A percentile compares a stretch with the other conserved stretches of the same genome.
phyloP scores from a whole-genome alignment of 2,113 vertebrate species.

The Lota lota region DNA sequence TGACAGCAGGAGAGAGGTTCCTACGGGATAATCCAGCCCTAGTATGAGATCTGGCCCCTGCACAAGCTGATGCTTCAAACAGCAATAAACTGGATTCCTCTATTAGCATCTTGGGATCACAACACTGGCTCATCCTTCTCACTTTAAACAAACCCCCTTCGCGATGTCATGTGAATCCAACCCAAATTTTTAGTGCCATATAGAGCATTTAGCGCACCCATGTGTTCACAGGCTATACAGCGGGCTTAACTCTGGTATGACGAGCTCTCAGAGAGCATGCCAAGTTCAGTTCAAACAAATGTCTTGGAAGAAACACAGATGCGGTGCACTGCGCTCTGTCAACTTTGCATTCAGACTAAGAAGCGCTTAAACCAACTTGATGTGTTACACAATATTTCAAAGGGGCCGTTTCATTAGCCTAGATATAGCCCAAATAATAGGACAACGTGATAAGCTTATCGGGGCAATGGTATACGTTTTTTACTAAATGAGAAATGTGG shows the following conservation, averaged over 20 bases:
- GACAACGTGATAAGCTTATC: too few species aligned
- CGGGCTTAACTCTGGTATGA: constrained; percentile 3
- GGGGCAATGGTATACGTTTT: too few species aligned
- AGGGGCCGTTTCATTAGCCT: too few species aligned
- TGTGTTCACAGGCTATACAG: constrained; percentile 12
- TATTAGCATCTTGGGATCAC: constrained; percentile 42
- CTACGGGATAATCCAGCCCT: background rate
- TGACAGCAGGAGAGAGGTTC: background rate
- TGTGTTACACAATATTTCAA: too few species aligned
- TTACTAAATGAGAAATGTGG: too few species aligned
- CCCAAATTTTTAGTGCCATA: constrained; percentile 14
- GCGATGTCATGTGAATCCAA: constrained; percentile 35
- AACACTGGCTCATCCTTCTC: constrained; percentile 34
- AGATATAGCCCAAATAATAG: too few species aligned
- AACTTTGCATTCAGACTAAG: too few species aligned
- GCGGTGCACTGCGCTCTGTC: background rate
- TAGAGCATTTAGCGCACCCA: background rate
- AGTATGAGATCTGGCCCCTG: background rate
- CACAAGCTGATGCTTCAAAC: constrained; percentile 5
- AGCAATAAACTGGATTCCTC: constrained; percentile 13
- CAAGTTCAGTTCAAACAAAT: background rate
- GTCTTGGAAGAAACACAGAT: background rate
- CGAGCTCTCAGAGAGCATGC: constrained; percentile 5
- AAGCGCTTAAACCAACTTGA: too few species aligned
- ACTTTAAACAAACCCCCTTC: constrained; percentile 36